Evolutionary conservation across 2,888 invertebrate species (phyloP).

Genomic region (Zygaena filipendulae): DNA sequence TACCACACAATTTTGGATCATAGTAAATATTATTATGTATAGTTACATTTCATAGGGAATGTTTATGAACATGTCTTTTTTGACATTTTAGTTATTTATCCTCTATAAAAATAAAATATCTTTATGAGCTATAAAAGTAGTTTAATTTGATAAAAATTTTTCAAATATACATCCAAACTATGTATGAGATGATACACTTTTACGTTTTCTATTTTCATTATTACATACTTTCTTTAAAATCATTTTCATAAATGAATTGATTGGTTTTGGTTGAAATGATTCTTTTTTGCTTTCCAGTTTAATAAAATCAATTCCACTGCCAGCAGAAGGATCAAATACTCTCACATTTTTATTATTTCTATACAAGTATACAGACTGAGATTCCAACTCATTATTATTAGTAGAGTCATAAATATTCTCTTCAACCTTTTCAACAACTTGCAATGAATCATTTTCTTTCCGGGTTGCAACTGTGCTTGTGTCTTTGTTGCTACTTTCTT

Average conservation of each 20-base stretch:
- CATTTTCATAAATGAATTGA: constrained; percentile 41
- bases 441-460: constrained; percentile 9
- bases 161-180: too few species aligned
- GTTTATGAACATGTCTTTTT: constrained; percentile 42
- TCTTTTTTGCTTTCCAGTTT: constrained; percentile 47
- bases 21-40: not conserved
- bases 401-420: too few species aligned
- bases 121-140: constrained; percentile 22
- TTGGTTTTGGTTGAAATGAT: constrained; percentile 20
- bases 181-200: too few species aligned
- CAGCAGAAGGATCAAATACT: constrained; percentile 35
- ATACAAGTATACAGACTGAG: constrained; percentile 32
- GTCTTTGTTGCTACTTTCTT: constrained; percentile 4
- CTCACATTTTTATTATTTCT: constrained; percentile 39
- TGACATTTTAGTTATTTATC: constrained; percentile 45
- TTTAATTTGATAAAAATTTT: not conserved
- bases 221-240: constrained; percentile 44
- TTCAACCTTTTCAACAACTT: constrained; percentile 8
- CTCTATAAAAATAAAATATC: constrained; percentile 35
- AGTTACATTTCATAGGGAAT: not conserved
- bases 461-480: too few species aligned
- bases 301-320: constrained; percentile 24
- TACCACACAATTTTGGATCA: not conserved
- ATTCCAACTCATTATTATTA: constrained; percentile 9
- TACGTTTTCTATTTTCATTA: constrained; percentile 53